These are phyloP conservation scores for Typhlichthys eigenmanni DNA, from an alignment of 2,797 vertebrate species.

Conservation along the genomic window DNA sequence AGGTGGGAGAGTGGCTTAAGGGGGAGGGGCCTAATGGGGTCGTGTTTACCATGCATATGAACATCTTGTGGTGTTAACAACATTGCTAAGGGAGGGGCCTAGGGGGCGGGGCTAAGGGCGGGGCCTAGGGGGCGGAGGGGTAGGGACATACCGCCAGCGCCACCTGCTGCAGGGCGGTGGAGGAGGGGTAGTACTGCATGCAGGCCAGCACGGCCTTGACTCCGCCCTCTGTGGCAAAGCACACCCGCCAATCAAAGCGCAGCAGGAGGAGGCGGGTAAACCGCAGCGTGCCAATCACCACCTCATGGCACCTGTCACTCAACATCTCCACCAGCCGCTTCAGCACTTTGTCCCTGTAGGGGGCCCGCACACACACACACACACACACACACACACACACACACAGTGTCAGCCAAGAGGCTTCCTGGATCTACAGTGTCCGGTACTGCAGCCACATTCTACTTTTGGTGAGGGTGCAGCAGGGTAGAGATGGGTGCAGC, in stretches of 20 bases:
- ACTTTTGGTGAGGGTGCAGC: no score
- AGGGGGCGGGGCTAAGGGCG: no score
- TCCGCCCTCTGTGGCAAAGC: constrained; percentile 89
- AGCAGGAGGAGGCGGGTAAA: constrained; percentile 84
- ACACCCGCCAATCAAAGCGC: constrained; percentile 83
- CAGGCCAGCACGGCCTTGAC: constrained; percentile 86
- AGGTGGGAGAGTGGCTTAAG: no score
- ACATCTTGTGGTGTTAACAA: no score
- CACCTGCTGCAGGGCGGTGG: constrained; percentile 84
- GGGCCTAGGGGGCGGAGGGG: not conserved
- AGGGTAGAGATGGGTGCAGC: no score
- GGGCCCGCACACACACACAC: not conserved
- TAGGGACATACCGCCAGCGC: constrained; percentile 84
- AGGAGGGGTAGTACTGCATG: constrained; percentile 84
- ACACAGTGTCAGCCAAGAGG: not conserved
- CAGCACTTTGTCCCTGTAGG: constrained; percentile 85
- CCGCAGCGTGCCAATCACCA: constrained; percentile 77
- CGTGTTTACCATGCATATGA: no score
- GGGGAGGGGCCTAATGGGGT: no score
- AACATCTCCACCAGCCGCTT: constrained; percentile 87
- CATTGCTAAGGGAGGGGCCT: not conserved
- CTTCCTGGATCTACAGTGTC: no score
- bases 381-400: not conserved
- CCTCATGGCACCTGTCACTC: constrained; percentile 73
- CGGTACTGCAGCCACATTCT: no score